Evolutionary conservation across 2,797 vertebrate genomes (phyloP), one percentile per base, ranked within the genome.

Genomic region (Melanogrammus aeglefinus): DNA sequence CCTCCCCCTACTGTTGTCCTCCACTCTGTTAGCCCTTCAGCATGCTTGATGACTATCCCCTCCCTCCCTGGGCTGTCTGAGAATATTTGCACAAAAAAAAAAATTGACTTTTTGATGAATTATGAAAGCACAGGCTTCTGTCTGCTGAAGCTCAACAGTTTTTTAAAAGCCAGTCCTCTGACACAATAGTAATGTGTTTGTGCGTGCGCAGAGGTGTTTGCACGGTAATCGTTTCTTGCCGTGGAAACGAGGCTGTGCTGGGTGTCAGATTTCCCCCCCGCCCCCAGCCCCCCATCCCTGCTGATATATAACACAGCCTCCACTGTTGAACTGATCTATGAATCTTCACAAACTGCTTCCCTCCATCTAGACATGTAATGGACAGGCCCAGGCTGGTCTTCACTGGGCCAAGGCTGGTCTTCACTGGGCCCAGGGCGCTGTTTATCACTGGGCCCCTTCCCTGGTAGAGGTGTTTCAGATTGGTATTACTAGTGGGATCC

Each of bases 211-310:
- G 47, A 6, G 47, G 18, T 51, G 14, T 13, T 13, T 51, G 16
- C 76, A 33, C 31, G 31, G 31, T 33, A 81, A 27, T 73, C 72
- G 75, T 41, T 75, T 78, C 84, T 76, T 86, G 80, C 44, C 74
- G 82, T 81, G 78, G 83, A 90, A 91, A 84, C 79, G 82, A 74
- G 80, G 78, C 81, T 83, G 85, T 85, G 51, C 77, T 39, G 27
- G 86, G 92, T 92, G 86, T 94, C 92, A 76, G 80, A 81, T 94
- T 93, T 90, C 92, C 38, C 69, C 76, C 78, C 82, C 84, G 14
- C 69, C 76, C 78, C 82, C 84, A 31, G 5, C 13, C 70, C n/a
- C 57, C 57, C 51, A 57, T 21, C 9, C n/a, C n/a, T 66, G 57
- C 57, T 27, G 47, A 51, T 51, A 41, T 51, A 41, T 41, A 7